A percentile compares a stretch with the other conserved stretches of the same genome.
phyloP scores from a whole-genome alignment of 2,113 vertebrate species.

The Etia nguti region DNA sequence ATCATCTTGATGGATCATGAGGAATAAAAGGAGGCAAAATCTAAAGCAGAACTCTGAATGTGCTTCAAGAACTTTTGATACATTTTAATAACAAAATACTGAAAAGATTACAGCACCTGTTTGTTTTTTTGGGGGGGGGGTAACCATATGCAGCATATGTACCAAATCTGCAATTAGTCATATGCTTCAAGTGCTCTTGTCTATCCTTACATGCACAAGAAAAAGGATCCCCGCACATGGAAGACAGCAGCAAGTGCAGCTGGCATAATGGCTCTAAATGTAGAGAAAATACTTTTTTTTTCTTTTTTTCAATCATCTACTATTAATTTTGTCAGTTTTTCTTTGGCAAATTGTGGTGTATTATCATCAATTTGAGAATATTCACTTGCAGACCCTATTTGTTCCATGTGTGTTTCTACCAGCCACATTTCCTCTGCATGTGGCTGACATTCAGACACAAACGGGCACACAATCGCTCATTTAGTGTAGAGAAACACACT shows the following conservation, averaged over 20 bases:
- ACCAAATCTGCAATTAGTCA: not conserved
- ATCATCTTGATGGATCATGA: not conserved
- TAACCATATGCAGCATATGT: not conserved
- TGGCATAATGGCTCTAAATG: not conserved
- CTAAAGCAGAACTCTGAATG: not conserved
- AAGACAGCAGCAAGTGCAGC: not conserved
- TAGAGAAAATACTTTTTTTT: not conserved
- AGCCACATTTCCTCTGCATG: not conserved
- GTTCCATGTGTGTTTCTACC: not conserved
- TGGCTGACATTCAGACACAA: not conserved
- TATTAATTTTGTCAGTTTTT: not conserved
- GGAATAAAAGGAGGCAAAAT: not conserved
- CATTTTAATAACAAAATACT: not conserved
- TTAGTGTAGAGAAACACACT: not conserved
- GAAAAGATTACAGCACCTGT: not conserved
- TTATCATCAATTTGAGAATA: not conserved
- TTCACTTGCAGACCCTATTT: not conserved
- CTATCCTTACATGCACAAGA: not conserved
- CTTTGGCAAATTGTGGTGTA: not conserved
- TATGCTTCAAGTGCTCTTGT: not conserved
- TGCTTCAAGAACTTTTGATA: not conserved
- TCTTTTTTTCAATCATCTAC: not conserved
- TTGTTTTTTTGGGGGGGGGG: not conserved
- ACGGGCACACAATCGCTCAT: not conserved
- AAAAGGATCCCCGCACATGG: not conserved